Percentiles rank a stretch among this genome's conserved stretches.
These are phyloP conservation scores for Gasterosteus nipponicus DNA, from an alignment of 2,113 vertebrate species.

Conservation along the genomic window DNA sequence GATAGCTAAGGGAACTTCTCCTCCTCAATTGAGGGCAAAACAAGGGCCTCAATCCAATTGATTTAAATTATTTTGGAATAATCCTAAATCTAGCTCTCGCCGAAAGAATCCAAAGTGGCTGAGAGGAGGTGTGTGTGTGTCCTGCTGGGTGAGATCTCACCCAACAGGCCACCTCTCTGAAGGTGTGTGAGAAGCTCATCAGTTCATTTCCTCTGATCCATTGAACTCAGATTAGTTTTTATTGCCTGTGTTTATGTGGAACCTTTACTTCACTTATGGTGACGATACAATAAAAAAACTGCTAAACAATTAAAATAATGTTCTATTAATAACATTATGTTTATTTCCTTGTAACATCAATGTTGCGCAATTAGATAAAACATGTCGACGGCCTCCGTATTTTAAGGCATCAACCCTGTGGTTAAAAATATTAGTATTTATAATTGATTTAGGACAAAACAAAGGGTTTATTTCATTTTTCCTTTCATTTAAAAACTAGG, in stretches of 20 bases:
- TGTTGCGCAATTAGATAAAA: too few species aligned
- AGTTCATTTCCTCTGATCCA: constrained; percentile 9
- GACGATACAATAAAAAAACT: neutral
- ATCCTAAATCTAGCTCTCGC: constrained; percentile 22
- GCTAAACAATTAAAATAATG: too few species aligned
- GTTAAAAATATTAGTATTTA: neutral
- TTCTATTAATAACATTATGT: too few species aligned
- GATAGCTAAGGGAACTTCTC: constrained; percentile 32
- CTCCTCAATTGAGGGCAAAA: constrained; percentile 44
- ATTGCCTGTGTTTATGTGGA: neutral
- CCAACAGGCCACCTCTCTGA: constrained; percentile 44
- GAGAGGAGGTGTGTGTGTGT: constrained; percentile 34
- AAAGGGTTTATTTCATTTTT: neutral
- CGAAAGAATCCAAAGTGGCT: constrained; percentile 39
- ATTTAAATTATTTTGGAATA: constrained; percentile 14
- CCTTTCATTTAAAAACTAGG: neutral
- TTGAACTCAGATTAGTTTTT: constrained; percentile 1
- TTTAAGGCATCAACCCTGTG: too few species aligned
- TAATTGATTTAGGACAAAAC: too few species aligned
- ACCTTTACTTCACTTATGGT: neutral
- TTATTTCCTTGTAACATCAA: too few species aligned
- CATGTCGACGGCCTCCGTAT: too few species aligned
- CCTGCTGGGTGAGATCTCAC: constrained; percentile 42
- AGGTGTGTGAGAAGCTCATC: constrained; percentile 18
- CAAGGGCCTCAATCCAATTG: constrained; percentile 28